These are phyloP conservation scores for Phyllotreta striolata DNA, from an alignment of 2,888 invertebrate genomes.

Conservation along the genomic window DNA sequence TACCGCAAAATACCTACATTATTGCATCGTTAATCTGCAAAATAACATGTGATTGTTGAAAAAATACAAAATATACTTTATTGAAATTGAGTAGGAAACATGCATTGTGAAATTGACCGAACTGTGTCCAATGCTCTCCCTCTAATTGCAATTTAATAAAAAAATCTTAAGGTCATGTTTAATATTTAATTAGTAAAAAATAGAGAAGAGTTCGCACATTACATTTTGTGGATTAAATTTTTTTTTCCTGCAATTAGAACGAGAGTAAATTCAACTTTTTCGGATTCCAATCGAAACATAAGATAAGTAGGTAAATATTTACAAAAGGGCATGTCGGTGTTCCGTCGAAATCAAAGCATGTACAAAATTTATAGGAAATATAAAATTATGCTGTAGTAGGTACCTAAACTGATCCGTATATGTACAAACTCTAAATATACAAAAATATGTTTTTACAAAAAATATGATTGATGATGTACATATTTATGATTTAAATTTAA, in stretches of 20 bases:
- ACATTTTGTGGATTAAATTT: too few species aligned
- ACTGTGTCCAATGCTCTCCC: too few species aligned
- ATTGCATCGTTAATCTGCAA: conserved; percentile 43
- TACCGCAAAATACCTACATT: conserved; percentile 54
- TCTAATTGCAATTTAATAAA: too few species aligned
- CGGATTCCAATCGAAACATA: neutral
- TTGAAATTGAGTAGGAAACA: conserved; percentile 1
- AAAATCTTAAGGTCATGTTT: too few species aligned
- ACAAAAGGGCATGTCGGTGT: conserved; percentile 50
- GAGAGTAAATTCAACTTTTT: conserved; percentile 18
- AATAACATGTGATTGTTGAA: conserved; percentile 27
- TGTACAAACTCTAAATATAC: conserved; percentile 50
- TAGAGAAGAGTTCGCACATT: too few species aligned
- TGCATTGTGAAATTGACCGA: too few species aligned
- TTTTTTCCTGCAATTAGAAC: neutral
- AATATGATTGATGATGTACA: conserved; percentile 47
- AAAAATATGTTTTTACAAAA: conserved; percentile 54
- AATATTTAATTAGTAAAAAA: too few species aligned
- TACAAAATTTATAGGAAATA: conserved; percentile 53
- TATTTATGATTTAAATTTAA: conserved; percentile 45
- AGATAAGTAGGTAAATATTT: conserved; percentile 45
- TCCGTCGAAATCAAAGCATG: conserved; percentile 42
- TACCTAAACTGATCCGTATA: conserved; percentile 47
- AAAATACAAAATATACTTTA: conserved; percentile 26
- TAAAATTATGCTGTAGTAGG: conserved; percentile 45